Conservation (phyloP, 2,113 vertebrate genomes). For the Rhinoderma darwinii region DNA sequence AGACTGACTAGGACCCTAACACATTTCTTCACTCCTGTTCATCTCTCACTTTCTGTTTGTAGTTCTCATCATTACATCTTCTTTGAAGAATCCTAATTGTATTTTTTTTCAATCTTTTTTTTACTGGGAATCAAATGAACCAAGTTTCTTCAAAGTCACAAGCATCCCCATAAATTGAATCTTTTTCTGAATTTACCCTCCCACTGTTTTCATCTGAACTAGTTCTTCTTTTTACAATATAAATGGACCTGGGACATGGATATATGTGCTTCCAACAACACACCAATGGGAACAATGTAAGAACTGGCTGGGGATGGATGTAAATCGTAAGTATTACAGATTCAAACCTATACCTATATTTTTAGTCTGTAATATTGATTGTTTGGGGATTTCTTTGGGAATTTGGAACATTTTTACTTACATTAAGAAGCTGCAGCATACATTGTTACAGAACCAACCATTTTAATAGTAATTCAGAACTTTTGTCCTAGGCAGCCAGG, state of each 20-base stretch:
- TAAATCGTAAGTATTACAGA: constrained; percentile 52
- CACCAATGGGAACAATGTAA: constrained; percentile 38
- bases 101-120: neutral
- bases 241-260: constrained; percentile 54
- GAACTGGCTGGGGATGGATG: constrained; percentile 54
- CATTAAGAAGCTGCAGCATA: neutral
- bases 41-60: neutral
- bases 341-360: neutral
- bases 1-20: constrained; percentile 11
- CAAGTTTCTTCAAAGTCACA: neutral
- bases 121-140: neutral
- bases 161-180: neutral
- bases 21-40: neutral
- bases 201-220: neutral
- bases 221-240: constrained; percentile 40
- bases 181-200: neutral
- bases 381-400: neutral
- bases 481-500: neutral
- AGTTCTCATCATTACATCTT: neutral
- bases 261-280: constrained; percentile 45
- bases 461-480: neutral
- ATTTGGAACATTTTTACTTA: neutral
- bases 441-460: neutral
- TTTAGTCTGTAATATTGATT: neutral
- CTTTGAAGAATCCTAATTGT: neutral